These are phyloP conservation scores for Odontophorus gujanensis DNA, from an alignment of 2,113 vertebrate genomes.

Conservation along the genomic window DNA sequence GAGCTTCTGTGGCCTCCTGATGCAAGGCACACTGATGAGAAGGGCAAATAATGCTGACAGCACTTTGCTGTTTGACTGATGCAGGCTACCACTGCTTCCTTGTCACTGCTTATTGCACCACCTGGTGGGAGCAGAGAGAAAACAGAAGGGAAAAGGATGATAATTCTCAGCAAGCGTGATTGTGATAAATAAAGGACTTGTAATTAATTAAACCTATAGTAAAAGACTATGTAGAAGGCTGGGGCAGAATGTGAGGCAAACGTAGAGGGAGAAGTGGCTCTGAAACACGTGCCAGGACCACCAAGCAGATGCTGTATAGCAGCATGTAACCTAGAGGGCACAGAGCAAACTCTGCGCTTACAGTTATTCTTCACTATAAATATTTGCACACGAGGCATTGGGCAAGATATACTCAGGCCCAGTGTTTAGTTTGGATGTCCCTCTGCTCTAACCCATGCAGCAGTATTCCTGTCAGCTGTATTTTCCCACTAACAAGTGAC, in stretches of 20 bases:
- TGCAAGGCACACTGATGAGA: background rate
- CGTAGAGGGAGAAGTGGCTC: background rate
- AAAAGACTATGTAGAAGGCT: rapidly evolving
- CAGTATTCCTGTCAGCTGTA: background rate
- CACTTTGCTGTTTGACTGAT: background rate
- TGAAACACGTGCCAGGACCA: background rate
- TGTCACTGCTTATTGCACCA: slow-evolving; percentile 8
- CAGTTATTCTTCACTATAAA: background rate
- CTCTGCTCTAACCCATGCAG: rapidly evolving
- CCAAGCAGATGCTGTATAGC: background rate
- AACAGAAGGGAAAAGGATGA: background rate
- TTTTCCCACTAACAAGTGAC: background rate
- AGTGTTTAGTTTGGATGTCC: background rate
- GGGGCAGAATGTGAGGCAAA: background rate
- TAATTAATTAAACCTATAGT: background rate
- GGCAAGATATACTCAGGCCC: background rate
- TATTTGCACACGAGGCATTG: background rate
- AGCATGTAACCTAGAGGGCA: background rate
- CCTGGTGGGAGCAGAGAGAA: slow-evolving; percentile 7
- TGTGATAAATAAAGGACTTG: background rate
- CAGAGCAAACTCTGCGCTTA: background rate
- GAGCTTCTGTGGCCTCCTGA: background rate
- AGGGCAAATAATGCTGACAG: background rate
- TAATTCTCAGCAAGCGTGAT: background rate
- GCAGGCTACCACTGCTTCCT: background rate